Evolutionary conservation across 2,113 vertebrate genomes (phyloP), one percentile per base, ranked within the genome.

Genomic region (Microcebus ravelobensis): DNA sequence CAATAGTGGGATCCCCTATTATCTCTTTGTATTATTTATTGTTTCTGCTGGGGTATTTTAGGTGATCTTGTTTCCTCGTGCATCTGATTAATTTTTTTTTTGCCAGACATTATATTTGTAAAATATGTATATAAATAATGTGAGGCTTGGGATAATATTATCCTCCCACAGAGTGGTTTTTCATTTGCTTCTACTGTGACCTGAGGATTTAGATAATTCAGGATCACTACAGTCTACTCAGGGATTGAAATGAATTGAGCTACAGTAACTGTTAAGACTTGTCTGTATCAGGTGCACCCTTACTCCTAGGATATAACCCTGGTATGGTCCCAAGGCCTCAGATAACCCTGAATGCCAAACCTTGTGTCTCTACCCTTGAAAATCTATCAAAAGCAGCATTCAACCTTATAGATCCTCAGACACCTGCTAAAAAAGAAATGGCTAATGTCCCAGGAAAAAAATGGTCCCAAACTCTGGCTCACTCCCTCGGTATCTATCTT

Each of bases 111-210:
- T 88, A 2, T 70, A 77, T 87, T 61, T 57, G 23, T 67, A 71
- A 96, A 79, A 42, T 90, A 85, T 55, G 79, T 55, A 42, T 94
- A 81, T 36, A 80, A 96, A 94, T 45, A 52, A 61, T 76, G 52
- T 42, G 15, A 82, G 39, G 6, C 17, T 50, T 68, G 82, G 11
- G 9, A 87, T 83, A 68, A 74, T 21, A 9, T 50, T 83, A 76
- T 13, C 65, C 52, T 59, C 20, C 21, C 67, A 29, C 27, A 42
- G n/a, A 36, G 42, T 25, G 10, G 3, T 2, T 70, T 91, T 83
- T 36, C 29, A n/a, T 70, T 94, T 82, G 39, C 42, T 96, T 94
- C n/a, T 91, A n/a, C 42, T 8, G 23, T 50, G n/a, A 17, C 34
- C 34, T 70, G 48, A 45, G 7, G 27, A 94, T 6, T 52, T 1